Conservation (phyloP, 2,797 vertebrate genomes). For the Calcarius lapponicus region DNA sequence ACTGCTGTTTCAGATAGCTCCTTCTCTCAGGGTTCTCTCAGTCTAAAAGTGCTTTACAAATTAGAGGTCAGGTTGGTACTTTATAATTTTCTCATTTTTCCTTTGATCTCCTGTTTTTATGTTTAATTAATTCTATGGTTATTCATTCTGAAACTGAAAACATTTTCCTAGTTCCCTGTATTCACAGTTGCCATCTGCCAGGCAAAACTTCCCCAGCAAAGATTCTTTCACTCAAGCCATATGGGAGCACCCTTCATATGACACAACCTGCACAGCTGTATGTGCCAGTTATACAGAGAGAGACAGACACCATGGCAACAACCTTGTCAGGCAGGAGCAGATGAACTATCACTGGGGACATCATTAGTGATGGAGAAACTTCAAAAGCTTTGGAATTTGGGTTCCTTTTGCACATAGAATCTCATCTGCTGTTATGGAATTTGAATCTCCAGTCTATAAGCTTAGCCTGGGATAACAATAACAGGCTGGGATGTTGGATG, state of each 20-base stretch:
- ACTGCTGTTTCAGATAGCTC: neutral
- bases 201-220: neutral
- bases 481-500: neutral
- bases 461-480: neutral
- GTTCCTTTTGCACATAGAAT: neutral
- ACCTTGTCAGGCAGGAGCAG: conserved; percentile 40
- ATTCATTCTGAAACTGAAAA: neutral
- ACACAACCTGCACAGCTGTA: neutral
- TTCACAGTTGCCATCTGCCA: neutral
- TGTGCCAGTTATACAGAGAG: conserved; percentile 10
- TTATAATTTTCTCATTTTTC: conserved; percentile 19
- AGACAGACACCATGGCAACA: conserved; percentile 65
- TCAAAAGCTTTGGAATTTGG: conserved; percentile 13
- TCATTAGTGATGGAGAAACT: conserved; percentile 43
- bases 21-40: neutral
- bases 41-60: conserved; percentile 28
- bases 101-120: neutral
- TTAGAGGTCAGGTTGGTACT: neutral
- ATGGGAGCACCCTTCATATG: neutral
- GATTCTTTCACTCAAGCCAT: neutral
- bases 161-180: neutral
- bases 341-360: conserved; percentile 29
- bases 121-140: neutral
- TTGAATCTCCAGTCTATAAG: neutral
- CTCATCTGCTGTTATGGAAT: neutral